Base-by-base conservation (phyloP, 2,797 vertebrate genomes). In the Characodon lateralis region DNA sequence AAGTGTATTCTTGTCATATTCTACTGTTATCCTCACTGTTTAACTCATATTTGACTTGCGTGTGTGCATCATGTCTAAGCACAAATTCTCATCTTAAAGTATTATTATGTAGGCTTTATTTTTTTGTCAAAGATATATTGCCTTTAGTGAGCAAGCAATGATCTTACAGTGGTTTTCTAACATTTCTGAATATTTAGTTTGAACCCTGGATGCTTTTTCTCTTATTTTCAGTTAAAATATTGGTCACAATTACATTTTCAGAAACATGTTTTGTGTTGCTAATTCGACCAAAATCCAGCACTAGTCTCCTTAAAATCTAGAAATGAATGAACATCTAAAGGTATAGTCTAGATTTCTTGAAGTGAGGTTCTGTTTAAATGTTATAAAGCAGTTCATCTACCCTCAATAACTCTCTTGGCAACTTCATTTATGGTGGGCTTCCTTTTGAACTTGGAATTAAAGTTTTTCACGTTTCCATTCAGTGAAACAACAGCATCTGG, bases 1-100 rank as follows among this genome's bases (percentile, higher is more conserved):
- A 71, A 76, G 72, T 53, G 69, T 31, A 58, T 74, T 41, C 73
- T 76, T 43, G 26, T 80, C 26, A 35, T 31, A 78, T 76, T 61
- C 41, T 31, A 69, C 76, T 80, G 26, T 22, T 66, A 56, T 22
- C 50, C 74, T 78, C 12, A 0, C 66, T 78, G 3, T 72, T 82
- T 79, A 43, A 41, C 28, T 74, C 28, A 4, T 16, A 39, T 73
- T 73, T 82, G 28, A 56, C 51, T 24, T 28, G 10, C 59, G 48
- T 16, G 39, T 50, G n/a, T 46, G 41, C 48, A 65, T 73, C 8
- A 61, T 46, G 39, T 72, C 68, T 78, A 53, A 59, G 18, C 55
- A 22, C 14, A 8, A 39, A 53, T 63, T n/a, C 18, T 59, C 65
- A 31, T 79, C 75, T 20, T 5, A 55, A 35, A 41, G 5, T 12